Evolutionary conservation across 2,797 vertebrate genomes (phyloP), one percentile per base, ranked within the genome.

Genomic region (Melanotaenia parkinsoni): DNA sequence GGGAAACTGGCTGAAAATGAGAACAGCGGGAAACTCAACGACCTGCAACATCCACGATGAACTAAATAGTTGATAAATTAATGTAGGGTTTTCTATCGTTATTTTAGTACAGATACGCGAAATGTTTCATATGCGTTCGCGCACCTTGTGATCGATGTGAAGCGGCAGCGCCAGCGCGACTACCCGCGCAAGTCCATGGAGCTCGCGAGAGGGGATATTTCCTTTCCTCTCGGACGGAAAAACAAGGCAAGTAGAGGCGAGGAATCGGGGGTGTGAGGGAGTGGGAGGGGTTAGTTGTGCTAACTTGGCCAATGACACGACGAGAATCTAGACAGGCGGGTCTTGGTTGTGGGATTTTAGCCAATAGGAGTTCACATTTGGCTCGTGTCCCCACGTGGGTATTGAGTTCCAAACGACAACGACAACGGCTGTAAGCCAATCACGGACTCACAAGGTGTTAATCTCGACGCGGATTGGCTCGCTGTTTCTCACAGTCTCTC

Each of bases 401-500:
- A 10, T 22, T 69, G 81, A 92, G 82, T 22, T 56, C 72, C 74
- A 73, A 70, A 82, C 77, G 87, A 86, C 91, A 89, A 74, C 76
- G 65, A 69, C 67, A 28, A 71, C 57, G 58, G 74, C 58, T 74
- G 37, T 50, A 5, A 70, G 43, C 95, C 95, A 95, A 95, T 95
- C 88, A 70, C 18, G 9, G 50, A 43, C 5, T 20, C 58, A 62
- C 57, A 53, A 90, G 88, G 93, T 93, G 93, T 94, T 92, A 92
- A 94, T 95, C 93, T 93, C 9, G 77, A 74, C 67, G 72, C 75
- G 24, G 91, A 94, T 95, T 95, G 95, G 94, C 80, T 84, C 64
- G 58, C 83, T 86, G 89, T 67, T 88, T 91, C 74, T 81, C 88
- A 86, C 84, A 83, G 86, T 61, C 75, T 90, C 90, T 80, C 91